These are phyloP conservation scores for Diadophis punctatus DNA, from an alignment of 2,113 vertebrate species.

Conservation along the genomic window DNA sequence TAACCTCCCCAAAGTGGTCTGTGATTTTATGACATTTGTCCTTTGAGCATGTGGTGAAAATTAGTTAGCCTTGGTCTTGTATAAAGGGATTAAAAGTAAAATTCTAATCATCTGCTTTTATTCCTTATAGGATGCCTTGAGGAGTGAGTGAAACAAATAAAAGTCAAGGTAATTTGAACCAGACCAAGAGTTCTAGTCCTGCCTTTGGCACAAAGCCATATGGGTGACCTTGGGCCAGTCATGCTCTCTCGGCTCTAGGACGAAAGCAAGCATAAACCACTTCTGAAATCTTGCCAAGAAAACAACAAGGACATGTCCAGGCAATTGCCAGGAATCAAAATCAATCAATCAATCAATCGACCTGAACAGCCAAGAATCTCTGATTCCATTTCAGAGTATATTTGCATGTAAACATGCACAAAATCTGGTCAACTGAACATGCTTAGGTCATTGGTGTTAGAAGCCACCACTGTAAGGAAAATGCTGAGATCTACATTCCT, in stretches of 20 bases:
- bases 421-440: neutral
- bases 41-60: neutral
- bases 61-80: neutral
- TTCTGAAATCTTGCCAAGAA: neutral
- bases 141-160: neutral
- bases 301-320: neutral
- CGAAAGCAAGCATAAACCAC: neutral
- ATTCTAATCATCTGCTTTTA: neutral
- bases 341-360: neutral
- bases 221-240: neutral
- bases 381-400: neutral
- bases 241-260: neutral
- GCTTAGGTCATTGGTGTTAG: neutral
- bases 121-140: neutral
- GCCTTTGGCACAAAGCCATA: neutral
- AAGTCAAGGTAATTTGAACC: neutral
- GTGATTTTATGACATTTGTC: neutral
- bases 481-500: neutral
- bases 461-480: neutral
- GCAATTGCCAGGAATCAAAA: neutral
- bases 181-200: neutral
- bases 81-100: neutral
- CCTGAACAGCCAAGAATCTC: neutral
- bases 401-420: neutral
- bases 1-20: neutral